A percentile compares a stretch with the other conserved stretches of the same genome.
Conservation (phyloP, 1,140 invertebrate species). For the Drosophila kepulauana region DNA sequence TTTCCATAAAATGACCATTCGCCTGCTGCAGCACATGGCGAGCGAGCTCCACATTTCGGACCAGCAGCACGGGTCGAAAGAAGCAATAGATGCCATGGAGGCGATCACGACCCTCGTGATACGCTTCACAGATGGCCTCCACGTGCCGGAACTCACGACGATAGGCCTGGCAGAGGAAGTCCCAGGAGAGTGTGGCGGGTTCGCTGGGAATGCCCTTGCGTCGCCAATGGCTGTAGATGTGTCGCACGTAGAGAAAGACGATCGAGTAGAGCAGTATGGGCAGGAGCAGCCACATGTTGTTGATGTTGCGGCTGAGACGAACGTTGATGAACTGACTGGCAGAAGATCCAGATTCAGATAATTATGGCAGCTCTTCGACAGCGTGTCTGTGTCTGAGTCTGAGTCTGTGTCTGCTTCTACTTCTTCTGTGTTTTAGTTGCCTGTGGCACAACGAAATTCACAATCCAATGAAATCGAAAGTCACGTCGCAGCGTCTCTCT, state of each 20-base stretch:
- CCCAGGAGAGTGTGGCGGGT: constrained; percentile 50
- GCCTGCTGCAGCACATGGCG: constrained; percentile 62
- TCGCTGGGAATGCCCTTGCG: constrained; percentile 78
- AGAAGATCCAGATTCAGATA: constrained; percentile 52
- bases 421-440: constrained; percentile 20
- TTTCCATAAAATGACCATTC: constrained; percentile 64
- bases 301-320: constrained; percentile 54
- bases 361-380: constrained; percentile 58
- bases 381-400: background rate
- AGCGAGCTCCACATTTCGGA: constrained; percentile 69
- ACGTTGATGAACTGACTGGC: constrained; percentile 54
- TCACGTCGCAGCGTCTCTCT: constrained; percentile 43
- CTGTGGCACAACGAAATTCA: constrained; percentile 29
- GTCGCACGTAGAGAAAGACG: constrained; percentile 70
- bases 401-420: background rate
- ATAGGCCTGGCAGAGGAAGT: constrained; percentile 64
- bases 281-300: constrained; percentile 80
- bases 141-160: constrained; percentile 74
- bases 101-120: constrained; percentile 60
- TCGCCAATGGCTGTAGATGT: constrained; percentile 76
- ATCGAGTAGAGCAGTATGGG: constrained; percentile 71
- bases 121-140: constrained; percentile 73
- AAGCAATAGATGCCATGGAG: constrained; percentile 74
- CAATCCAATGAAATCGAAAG: constrained; percentile 66
- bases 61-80: constrained; percentile 70